phyloP scores from a whole-genome alignment of 1,140 invertebrate genomes.

The Achroia grisella region DNA sequence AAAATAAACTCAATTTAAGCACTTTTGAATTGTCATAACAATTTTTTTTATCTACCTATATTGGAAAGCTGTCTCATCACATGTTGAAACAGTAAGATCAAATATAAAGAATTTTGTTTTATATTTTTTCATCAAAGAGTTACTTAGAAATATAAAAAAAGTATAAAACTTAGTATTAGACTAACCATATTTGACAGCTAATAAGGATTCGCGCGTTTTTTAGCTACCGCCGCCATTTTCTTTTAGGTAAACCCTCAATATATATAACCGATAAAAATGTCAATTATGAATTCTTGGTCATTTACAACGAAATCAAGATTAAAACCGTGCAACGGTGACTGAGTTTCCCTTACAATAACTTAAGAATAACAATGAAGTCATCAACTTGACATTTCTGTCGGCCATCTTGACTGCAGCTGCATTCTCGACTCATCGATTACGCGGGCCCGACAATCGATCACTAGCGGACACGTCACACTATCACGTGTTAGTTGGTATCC shows the following conservation, averaged over 20 bases:
- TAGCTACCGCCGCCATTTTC: too few relatives aligned
- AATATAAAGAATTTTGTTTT: too few relatives aligned
- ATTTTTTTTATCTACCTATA: too few relatives aligned
- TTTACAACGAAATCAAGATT: constrained; percentile 8
- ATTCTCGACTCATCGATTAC: constrained; percentile 29
- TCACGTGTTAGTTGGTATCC: constrained; percentile 22
- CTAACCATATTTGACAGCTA: too few relatives aligned
- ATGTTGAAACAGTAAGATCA: too few relatives aligned
- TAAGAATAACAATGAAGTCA: constrained; percentile 37
- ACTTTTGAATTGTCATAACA: too few relatives aligned
- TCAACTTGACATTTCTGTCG: constrained; percentile 44
- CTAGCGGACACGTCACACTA: constrained; percentile 21
- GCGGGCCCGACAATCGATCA: constrained; percentile 39
- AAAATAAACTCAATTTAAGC: too few relatives aligned
- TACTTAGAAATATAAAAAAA: too few relatives aligned
- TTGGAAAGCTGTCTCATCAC: too few relatives aligned
- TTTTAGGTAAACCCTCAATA: too few relatives aligned
- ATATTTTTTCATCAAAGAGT: too few relatives aligned
- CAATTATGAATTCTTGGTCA: background rate
- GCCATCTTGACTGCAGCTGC: constrained; percentile 41
- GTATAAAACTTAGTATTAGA: too few relatives aligned
- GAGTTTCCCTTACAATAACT: constrained; percentile 25
- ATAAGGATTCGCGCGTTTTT: background rate
- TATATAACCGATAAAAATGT: background rate
- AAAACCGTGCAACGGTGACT: constrained; percentile 4